phyloP scores from a whole-genome alignment of 2,113 vertebrate species.

The Capreolus pygargus region DNA sequence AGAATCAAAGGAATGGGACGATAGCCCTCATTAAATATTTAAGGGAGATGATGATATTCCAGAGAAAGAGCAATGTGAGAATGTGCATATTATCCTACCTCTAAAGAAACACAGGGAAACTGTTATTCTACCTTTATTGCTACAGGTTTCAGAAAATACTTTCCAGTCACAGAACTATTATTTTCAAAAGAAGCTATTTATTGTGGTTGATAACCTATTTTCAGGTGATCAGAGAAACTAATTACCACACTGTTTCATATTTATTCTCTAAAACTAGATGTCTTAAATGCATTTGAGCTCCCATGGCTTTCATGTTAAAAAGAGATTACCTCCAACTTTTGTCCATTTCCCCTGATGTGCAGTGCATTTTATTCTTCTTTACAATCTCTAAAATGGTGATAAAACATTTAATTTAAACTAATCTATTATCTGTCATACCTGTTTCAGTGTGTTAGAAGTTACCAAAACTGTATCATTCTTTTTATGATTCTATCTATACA shows the following conservation, averaged over 20 bases:
- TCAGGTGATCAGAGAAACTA: conserved; percentile 38
- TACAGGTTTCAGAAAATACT: not conserved
- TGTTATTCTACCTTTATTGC: not conserved
- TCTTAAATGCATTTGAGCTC: not conserved
- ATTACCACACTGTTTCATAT: conserved; percentile 3
- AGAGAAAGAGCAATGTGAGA: not conserved
- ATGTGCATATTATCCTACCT: not conserved
- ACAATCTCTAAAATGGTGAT: conserved; percentile 2
- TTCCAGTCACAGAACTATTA: not conserved
- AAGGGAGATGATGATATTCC: not conserved
- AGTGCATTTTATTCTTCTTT: not conserved
- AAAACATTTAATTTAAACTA: conserved; percentile 41
- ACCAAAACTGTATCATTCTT: not conserved
- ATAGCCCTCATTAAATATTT: not conserved
- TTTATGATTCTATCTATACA: not conserved
- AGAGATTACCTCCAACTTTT: not conserved
- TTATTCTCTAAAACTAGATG: not conserved
- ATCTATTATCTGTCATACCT: conserved; percentile 23
- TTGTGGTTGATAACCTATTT: conserved; percentile 1
- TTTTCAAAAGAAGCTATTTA: conserved; percentile 14
- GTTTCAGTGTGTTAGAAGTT: not conserved
- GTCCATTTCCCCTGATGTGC: not conserved
- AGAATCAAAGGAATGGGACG: not conserved
- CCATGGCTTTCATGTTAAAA: not conserved
- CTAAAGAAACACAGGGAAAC: not conserved